These are phyloP conservation scores for Uloborus diversus DNA, from an alignment of 1,140 invertebrate species.

Conservation along the genomic window DNA sequence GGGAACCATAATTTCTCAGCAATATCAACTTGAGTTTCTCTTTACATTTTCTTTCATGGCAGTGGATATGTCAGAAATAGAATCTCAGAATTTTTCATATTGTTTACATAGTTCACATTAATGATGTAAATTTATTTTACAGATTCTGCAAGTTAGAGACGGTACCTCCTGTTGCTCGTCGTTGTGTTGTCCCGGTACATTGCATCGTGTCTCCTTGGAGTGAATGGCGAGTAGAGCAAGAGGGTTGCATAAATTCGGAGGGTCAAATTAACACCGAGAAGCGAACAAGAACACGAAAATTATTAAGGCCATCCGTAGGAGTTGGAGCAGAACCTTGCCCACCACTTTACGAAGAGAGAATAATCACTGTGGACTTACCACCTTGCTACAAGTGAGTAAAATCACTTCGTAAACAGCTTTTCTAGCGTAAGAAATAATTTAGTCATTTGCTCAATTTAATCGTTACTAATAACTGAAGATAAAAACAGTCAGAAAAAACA, in stretches of 20 bases:
- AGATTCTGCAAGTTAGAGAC: background rate
- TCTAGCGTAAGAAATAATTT: too few relatives aligned
- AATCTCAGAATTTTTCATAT: too few relatives aligned
- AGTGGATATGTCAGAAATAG: too few relatives aligned
- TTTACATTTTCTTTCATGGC: too few relatives aligned
- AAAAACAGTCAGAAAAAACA: too few relatives aligned
- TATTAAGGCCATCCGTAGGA: constrained; percentile 66
- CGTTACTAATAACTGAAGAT: too few relatives aligned
- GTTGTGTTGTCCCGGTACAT: constrained; percentile 67
- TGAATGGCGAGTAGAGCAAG: constrained; percentile 66
- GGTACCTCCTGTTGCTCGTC: background rate
- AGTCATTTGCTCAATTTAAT: too few relatives aligned
- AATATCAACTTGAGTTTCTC: too few relatives aligned
- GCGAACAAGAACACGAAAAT: constrained; percentile 64
- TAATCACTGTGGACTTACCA: constrained; percentile 63
- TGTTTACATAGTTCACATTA: too few relatives aligned
- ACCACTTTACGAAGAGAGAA: constrained; percentile 64
- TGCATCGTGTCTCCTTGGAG: constrained; percentile 72
- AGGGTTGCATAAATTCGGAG: constrained; percentile 64
- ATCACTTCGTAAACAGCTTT: too few relatives aligned
- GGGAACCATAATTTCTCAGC: too few relatives aligned
- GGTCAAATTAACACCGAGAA: constrained; percentile 64
- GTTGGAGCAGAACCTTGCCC: constrained; percentile 66
- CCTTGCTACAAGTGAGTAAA: constrained; percentile 67
- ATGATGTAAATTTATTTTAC: too few relatives aligned